Conservation (phyloP, 2,113 vertebrate species). For the Hemicordylus capensis region DNA sequence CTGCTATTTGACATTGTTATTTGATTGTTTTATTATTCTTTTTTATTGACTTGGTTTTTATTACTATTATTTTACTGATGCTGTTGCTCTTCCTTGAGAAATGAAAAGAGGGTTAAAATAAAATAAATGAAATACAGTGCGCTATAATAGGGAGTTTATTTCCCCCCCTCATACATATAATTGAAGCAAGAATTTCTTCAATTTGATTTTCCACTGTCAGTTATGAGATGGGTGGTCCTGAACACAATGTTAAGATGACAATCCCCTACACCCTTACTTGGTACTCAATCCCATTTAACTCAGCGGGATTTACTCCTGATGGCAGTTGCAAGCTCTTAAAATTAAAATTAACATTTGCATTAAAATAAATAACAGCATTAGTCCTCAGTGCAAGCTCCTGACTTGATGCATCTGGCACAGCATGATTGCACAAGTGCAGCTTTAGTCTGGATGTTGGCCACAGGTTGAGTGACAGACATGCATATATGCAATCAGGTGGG, state of each 20-base stretch:
- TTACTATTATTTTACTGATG: no score
- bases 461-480: not conserved
- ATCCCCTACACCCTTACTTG: not conserved
- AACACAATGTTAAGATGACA: not conserved
- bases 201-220: not conserved
- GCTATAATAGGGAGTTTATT: not conserved
- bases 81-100: no score
- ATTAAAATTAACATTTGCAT: no score
- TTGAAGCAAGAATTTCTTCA: not conserved
- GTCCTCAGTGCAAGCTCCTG: no score
- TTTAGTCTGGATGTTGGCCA: no score
- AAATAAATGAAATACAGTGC: not conserved
- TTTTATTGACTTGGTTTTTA: no score
- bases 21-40: no score
- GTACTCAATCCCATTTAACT: not conserved
- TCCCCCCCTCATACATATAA: not conserved
- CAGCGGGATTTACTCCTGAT: not conserved
- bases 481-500: not conserved
- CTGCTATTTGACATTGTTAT: no score
- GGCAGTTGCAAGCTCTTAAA: not conserved
- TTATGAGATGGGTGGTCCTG: not conserved
- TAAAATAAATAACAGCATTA: no score
- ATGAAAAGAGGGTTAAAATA: no score
- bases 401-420: no score
- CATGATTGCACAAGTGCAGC: no score